Percentiles rank a stretch among this genome's conserved stretches.
phyloP scores from a whole-genome alignment of 2,797 vertebrate species.

The Sebastes flavidus region DNA sequence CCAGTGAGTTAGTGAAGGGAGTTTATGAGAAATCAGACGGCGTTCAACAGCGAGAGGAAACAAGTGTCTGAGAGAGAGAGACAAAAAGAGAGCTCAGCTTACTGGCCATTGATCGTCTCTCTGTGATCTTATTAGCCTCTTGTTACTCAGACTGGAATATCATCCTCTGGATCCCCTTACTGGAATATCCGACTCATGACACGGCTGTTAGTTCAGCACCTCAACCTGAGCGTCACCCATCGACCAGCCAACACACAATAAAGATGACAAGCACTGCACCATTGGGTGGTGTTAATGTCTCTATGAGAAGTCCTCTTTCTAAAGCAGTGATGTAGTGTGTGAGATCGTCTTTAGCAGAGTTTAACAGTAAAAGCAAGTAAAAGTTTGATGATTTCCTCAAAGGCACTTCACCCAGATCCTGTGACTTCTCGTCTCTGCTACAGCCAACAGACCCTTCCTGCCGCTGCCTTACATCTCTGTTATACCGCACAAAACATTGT shows the following conservation, averaged over 20 bases:
- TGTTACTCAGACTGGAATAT: conserved; percentile 70
- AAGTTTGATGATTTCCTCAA: conserved; percentile 19
- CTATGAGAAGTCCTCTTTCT: not conserved
- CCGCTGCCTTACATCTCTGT: conserved; percentile 24
- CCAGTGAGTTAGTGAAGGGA: not conserved
- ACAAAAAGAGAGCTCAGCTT: conserved; percentile 70
- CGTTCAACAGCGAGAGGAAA: conserved; percentile 40
- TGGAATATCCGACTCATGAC: conserved; percentile 66
- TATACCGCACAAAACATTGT: conserved; percentile 32
- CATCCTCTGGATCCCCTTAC: conserved; percentile 74
- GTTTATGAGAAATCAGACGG: conserved; percentile 23
- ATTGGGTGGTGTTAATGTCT: not conserved
- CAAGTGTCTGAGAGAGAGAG: conserved; percentile 27
- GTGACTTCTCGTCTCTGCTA: not conserved
- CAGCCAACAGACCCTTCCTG: conserved; percentile 3
- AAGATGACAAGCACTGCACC: conserved; percentile 10
- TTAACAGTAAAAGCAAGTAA: conserved; percentile 18
- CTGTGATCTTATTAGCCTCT: conserved; percentile 76
- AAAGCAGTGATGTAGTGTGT: not conserved
- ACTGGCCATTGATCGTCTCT: conserved; percentile 76
- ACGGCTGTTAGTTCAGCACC: conserved; percentile 57
- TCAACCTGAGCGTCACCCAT: conserved; percentile 46
- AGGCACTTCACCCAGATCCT: not conserved
- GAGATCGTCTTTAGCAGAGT: conserved; percentile 19
- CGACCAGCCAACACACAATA: conserved; percentile 28